Base-by-base conservation (phyloP, 2,113 vertebrate species). In the Triplophysa siluroides region DNA sequence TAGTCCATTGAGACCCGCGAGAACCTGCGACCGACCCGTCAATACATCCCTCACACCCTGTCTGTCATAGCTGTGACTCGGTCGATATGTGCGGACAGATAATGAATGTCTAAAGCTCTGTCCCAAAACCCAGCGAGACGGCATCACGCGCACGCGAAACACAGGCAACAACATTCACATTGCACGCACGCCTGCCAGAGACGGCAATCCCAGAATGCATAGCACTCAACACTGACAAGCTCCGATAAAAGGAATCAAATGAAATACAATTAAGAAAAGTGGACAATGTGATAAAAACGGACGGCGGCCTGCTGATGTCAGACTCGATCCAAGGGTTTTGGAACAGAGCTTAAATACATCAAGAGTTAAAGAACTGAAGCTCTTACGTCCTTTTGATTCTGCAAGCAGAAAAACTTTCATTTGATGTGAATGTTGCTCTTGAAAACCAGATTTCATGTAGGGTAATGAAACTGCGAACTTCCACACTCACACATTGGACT, bases 61-160 rank as follows among this genome's bases (percentile, higher is more conserved):
- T 76, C 23, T 75, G 69, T 73, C 77, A 78, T 56, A 79, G 58
- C 81, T 85, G 87, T 68, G 71, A 79, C 69, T 73, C 82, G 81
- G 85, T 83, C 68, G 74, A 85, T 87, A 88, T 52, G 56, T 62
- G 72, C 14, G 41, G 58, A 75, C 52, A 56, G 60, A 54, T 74
- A 74, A 74, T 75, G 72, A 75, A 75, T 62, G 72, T 75, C 72
- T 75, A 47, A 61, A 18, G 16, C 72, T 75, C 72, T 62, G 72
- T 61, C 26, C 58, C 58, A 58, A 47, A 75, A 62, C 41, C 72
- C 18, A 62, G 41, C 19, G 41, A 62, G 58, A 62, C 38, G 11
- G 56, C 54, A 74, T 73, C 10, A 43, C 41, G 38, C 41, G 33
- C 43, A 10, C 18, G 16, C 23, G 1, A 18, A 70, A 47, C 21